Conservation (phyloP, 2,797 vertebrate species). For the Pangasius sanitwongsei region DNA sequence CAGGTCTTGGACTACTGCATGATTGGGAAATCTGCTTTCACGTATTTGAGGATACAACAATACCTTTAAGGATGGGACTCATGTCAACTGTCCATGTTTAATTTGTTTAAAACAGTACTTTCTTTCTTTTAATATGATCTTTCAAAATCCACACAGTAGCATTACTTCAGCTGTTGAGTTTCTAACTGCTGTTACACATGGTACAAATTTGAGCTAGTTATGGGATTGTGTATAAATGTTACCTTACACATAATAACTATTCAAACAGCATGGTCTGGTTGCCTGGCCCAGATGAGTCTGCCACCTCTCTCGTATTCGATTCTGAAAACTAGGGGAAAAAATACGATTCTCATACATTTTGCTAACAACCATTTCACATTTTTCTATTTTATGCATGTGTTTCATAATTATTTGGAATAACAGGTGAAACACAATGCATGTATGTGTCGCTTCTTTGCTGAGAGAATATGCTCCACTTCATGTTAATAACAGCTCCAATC, state of each 20-base stretch:
- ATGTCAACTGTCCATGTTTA: background rate
- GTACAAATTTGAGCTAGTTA: background rate
- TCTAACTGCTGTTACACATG: background rate
- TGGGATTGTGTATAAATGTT: background rate
- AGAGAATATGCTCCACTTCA: background rate
- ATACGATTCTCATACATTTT: no score
- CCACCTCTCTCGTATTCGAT: background rate
- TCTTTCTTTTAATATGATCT: background rate
- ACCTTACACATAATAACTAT: background rate
- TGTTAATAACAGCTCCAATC: background rate
- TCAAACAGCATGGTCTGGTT: background rate
- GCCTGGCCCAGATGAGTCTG: background rate
- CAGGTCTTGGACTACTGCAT: background rate
- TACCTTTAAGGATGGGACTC: background rate
- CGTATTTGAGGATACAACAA: background rate
- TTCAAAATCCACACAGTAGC: background rate
- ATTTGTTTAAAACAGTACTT: background rate
- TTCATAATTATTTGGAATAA: background rate
- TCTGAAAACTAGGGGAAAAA: no score
- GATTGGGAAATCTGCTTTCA: background rate
- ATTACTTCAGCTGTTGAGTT: background rate
- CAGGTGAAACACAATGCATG: background rate
- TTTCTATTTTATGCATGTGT: no score
- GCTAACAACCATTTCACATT: no score
- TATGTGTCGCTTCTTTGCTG: background rate